Base-by-base conservation (phyloP, 2,113 vertebrate genomes). In the Poicephalus gulielmi region DNA sequence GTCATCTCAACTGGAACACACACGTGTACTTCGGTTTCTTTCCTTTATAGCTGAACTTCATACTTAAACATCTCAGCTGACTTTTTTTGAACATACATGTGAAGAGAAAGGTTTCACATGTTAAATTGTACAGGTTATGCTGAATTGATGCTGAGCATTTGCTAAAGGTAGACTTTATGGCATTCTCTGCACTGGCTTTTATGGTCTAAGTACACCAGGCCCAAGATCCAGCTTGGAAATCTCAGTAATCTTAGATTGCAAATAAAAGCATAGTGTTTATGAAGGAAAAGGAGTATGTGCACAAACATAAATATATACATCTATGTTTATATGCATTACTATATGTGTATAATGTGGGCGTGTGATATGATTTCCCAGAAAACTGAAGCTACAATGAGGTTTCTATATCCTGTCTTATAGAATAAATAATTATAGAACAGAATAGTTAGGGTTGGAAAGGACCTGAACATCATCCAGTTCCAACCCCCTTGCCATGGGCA, bases 11-110 rank as follows among this genome's bases (percentile, higher is more conserved):
- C 15, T 67, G 59, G 83, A 90, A 77, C 7, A 37, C 31, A 41
- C 10, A 11, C 0, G 0, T 7, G 2, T 44, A 18, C 6, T 55
- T 66, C 8, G 10, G 4, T 68, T 77, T 80, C 22, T 50, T 77
- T 94, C 11, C 86, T 71, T 74, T 37, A n/a, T 41, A 73, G 11
- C 22, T 90, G 37, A 17, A 53, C n/a, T 70, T 71, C 50, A 50
- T 35, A 33, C 10, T 46, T 66, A 66, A 74, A 46, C 8, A 46
- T 17, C 47, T 64, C n/a, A 35, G 69, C 46, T 85, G 33, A 63
- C 14, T 53, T 41, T 37, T 69, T 55, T 46, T 49, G 23, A 79
- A 47, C 6, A 55, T 18, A 8, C 2, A 14, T 8, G 12, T 14
- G 14, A 10, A 66, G 55, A 37, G 64, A 47, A 50, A 62, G 10